phyloP scores from a whole-genome alignment of 2,888 invertebrate genomes.

The Sesia bembeciformis region DNA sequence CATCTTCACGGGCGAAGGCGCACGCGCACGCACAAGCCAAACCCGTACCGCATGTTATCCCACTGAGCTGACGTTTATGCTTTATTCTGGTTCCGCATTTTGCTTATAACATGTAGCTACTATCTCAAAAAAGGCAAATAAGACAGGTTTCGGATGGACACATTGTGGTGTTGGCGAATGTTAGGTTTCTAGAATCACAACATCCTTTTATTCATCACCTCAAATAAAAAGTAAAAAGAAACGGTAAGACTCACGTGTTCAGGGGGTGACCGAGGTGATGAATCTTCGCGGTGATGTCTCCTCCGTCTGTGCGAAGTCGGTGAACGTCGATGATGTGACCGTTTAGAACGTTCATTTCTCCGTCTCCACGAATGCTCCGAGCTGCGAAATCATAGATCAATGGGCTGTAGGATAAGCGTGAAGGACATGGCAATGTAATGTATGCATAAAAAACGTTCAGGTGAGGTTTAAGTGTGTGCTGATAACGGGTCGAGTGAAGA shows the following conservation, averaged over 20 bases:
- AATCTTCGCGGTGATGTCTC: constrained; percentile 74
- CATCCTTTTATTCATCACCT: constrained; percentile 36
- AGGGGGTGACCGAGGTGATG: constrained; percentile 60
- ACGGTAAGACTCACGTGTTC: constrained; percentile 64
- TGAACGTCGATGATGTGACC: constrained; percentile 88
- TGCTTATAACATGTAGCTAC: constrained; percentile 38
- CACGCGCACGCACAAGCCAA: constrained; percentile 70
- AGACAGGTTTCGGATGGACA: constrained; percentile 62
- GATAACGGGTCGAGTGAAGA: not conserved
- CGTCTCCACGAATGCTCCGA: constrained; percentile 86
- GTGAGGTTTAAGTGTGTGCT: constrained; percentile 29
- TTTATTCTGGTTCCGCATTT: constrained; percentile 64
- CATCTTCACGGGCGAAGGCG: constrained; percentile 72
- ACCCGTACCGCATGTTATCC: constrained; percentile 60
- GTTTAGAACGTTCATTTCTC: constrained; percentile 88
- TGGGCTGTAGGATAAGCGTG: constrained; percentile 68
- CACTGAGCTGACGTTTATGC: constrained; percentile 60
- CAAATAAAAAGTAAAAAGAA: constrained; percentile 30
- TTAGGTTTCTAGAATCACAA: constrained; percentile 39
- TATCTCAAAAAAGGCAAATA: constrained; percentile 15
- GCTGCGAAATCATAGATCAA: constrained; percentile 78
- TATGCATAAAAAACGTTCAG: constrained; percentile 29
- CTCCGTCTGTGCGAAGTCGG: constrained; percentile 84
- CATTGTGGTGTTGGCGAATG: constrained; percentile 37
- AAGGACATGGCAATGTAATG: constrained; percentile 22